Percentiles rank a stretch among this genome's conserved stretches.
phyloP scores from a whole-genome alignment of 2,797 vertebrate species.

The Astyanax mexicanus region DNA sequence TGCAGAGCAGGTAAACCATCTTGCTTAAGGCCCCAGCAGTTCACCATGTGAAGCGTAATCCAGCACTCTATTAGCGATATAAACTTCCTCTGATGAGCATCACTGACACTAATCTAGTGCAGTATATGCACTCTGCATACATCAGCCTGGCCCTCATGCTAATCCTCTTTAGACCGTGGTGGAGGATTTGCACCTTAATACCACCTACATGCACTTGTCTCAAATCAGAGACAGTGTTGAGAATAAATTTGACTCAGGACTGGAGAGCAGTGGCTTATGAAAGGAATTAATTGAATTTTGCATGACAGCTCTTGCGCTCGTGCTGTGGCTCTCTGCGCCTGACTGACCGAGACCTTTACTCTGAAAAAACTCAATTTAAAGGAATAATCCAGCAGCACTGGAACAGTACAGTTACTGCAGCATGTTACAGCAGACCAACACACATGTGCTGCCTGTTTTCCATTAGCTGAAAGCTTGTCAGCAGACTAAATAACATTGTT shows the following conservation, averaged over 20 bases:
- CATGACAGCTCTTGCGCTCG: neutral
- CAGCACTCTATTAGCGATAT: too few species aligned
- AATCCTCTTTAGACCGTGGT: neutral
- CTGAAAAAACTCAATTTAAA: neutral
- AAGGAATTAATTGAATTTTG: constrained; percentile 21
- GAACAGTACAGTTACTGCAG: neutral
- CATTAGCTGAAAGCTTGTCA: neutral
- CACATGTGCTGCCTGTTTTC: neutral
- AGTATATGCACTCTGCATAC: too few species aligned
- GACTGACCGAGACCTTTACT: neutral
- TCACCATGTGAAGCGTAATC: too few species aligned
- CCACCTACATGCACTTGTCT: neutral
- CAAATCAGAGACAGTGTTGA: neutral
- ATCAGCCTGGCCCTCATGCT: neutral
- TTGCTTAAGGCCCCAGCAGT: too few species aligned
- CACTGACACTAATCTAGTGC: too few species aligned
- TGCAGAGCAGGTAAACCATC: too few species aligned
- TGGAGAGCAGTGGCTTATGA: constrained; percentile 23
- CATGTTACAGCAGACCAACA: too few species aligned
- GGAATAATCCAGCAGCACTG: neutral
- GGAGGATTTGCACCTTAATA: neutral
- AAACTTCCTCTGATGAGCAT: too few species aligned
- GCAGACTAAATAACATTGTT: neutral
- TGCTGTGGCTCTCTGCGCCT: neutral
- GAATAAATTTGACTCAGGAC: neutral